Evolutionary conservation across 2,888 invertebrate species (phyloP).

Genomic region (Scrobipalpa costella): DNA sequence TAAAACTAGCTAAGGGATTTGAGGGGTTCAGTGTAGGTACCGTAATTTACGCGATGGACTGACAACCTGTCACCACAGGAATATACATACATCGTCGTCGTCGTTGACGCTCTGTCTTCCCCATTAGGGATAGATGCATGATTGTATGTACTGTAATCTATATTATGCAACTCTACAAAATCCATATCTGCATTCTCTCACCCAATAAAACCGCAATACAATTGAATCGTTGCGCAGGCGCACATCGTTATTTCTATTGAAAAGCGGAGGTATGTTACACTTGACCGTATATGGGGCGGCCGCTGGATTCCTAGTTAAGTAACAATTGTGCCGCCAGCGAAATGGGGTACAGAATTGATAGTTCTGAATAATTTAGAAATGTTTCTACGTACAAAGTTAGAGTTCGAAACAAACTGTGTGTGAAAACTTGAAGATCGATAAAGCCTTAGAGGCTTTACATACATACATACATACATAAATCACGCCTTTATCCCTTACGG

Average conservation of each 20-base stretch:
- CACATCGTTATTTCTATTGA: conserved; percentile 16
- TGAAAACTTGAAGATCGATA: neutral
- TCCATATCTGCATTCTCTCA: conserved; percentile 5
- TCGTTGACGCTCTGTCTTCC: too few species aligned
- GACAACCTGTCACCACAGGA: too few species aligned
- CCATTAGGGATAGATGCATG: too few species aligned
- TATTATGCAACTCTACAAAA: neutral
- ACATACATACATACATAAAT: too few species aligned
- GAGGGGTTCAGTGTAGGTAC: too few species aligned
- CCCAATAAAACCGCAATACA: conserved; percentile 12
- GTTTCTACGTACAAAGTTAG: neutral
- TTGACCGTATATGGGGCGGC: conserved; percentile 35
- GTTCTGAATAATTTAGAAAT: too few species aligned
- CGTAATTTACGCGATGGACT: too few species aligned
- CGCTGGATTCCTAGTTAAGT: conserved; percentile 4
- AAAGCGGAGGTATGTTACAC: conserved; percentile 31
- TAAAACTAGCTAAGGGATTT: too few species aligned
- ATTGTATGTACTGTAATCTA: too few species aligned
- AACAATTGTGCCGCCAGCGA: conserved; percentile 5
- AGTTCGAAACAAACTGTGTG: neutral
- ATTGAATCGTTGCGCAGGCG: conserved; percentile 13
- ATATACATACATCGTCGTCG: too few species aligned
- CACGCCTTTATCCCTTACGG: too few species aligned
- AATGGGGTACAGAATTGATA: neutral
- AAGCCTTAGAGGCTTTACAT: too few species aligned